Percentiles rank a stretch among this genome's conserved stretches.
These are phyloP conservation scores for Echinarachnius parma DNA, from an alignment of 53 echinoderm and acorn worm genomes.

Conservation along the genomic window DNA sequence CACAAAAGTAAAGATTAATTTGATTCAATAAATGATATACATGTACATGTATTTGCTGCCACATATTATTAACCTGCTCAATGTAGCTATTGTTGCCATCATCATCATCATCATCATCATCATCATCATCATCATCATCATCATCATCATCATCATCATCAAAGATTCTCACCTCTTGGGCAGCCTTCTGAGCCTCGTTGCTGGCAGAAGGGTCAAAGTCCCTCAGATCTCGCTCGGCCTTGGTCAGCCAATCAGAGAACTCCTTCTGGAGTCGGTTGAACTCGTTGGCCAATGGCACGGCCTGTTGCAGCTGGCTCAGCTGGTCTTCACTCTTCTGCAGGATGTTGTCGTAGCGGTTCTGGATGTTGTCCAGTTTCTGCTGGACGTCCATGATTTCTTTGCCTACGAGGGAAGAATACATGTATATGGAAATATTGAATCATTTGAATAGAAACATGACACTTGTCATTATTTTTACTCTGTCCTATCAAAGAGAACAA, in stretches of 20 bases:
- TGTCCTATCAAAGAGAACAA: no score
- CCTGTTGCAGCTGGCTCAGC: constrained; percentile 81
- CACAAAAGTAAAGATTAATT: no score
- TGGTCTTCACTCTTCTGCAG: constrained; percentile 86
- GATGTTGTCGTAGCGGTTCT: constrained; percentile 87
- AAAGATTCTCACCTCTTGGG: constrained; percentile 73
- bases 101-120: no score
- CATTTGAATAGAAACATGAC: no score
- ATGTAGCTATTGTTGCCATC: no score
- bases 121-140: no score
- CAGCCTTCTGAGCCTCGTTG: constrained; percentile 77
- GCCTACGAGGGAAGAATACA: constrained; percentile 46
- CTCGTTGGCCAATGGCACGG: constrained; percentile 80
- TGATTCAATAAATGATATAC: no score
- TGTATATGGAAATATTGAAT: neutral
- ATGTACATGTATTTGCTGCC: no score
- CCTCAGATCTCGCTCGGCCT: constrained; percentile 81
- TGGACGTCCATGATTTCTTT: constrained; percentile 92
- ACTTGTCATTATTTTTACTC: no score
- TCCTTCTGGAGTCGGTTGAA: constrained; percentile 78
- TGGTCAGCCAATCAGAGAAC: constrained; percentile 68
- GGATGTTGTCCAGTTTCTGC: constrained; percentile 90
- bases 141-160: no score
- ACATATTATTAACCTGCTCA: no score
- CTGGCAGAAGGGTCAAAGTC: constrained; percentile 77